Conservation (phyloP, 2,888 invertebrate genomes). For the Caenorhabditis drosophilae region DNA sequence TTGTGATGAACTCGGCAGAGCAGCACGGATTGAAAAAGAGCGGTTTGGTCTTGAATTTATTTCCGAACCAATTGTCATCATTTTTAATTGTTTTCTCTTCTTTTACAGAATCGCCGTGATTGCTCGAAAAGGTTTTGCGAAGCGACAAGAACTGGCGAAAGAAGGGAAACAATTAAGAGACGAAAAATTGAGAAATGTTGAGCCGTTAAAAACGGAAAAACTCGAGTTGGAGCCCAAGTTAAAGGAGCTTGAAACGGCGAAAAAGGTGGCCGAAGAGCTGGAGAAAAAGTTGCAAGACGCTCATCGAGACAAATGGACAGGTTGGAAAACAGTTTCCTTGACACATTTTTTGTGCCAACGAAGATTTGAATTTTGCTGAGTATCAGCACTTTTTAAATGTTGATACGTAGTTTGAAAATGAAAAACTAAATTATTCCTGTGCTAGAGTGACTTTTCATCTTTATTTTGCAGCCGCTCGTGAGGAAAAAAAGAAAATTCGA, state of each 20-base stretch:
- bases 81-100: too few relatives aligned
- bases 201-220: conserved; percentile 76
- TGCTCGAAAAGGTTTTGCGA: conserved; percentile 80
- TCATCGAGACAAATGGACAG: conserved; percentile 70
- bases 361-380: too few relatives aligned
- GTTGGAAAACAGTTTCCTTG: too few relatives aligned
- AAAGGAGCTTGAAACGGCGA: conserved; percentile 68
- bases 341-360: too few relatives aligned
- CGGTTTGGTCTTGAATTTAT: too few relatives aligned
- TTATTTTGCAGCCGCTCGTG: conserved; percentile 72
- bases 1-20: conserved; percentile 78
- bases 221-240: conserved; percentile 79
- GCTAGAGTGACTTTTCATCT: not conserved
- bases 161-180: conserved; percentile 79
- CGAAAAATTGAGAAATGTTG: conserved; percentile 75
- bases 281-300: conserved; percentile 76
- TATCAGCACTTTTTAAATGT: too few relatives aligned
- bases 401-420: too few relatives aligned
- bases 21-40: conserved; percentile 75
- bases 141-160: conserved; percentile 79
- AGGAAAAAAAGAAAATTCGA: conserved; percentile 57
- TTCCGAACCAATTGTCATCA: too few relatives aligned
- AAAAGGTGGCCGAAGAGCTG: conserved; percentile 79
- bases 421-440: too few relatives aligned
- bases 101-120: conserved; percentile 77